Percentiles rank a stretch among this genome's conserved stretches.
Evolutionary conservation across 2,113 vertebrate species (phyloP).

Genomic region (Chunga burmeisteri): DNA sequence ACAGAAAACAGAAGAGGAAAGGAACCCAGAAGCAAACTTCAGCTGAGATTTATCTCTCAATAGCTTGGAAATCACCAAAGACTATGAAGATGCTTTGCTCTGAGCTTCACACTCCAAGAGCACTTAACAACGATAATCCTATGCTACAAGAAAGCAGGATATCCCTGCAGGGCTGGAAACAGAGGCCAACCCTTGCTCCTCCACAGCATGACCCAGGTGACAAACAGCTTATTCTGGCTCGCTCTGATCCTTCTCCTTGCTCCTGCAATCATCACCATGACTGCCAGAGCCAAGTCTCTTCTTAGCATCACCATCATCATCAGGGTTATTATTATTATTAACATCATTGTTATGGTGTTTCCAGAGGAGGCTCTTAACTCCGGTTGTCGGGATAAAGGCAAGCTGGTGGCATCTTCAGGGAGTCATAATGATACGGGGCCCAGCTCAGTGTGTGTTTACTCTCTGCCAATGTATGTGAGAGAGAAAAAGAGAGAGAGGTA

Average conservation of each 20-base stretch:
- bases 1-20: not conserved
- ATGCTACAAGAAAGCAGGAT: not conserved
- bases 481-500: slow-evolving; percentile 72
- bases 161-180: not conserved
- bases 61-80: not conserved
- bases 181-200: not conserved
- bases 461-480: slow-evolving; percentile 63
- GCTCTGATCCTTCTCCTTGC: slow-evolving; percentile 11
- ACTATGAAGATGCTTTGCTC: not conserved
- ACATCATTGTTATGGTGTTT: slow-evolving; percentile 67
- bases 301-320: slow-evolving; percentile 53
- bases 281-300: slow-evolving; percentile 43
- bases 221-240: slow-evolving; percentile 25
- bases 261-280: slow-evolving; percentile 24
- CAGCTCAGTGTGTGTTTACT: slow-evolving; percentile 69
- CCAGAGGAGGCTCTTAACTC: slow-evolving; percentile 67
- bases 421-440: slow-evolving; percentile 57
- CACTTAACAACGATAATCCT: not conserved
- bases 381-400: slow-evolving; percentile 57
- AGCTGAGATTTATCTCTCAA: not conserved
- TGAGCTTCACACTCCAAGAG: not conserved
- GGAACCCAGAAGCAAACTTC: not conserved
- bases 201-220: not conserved
- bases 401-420: slow-evolving; percentile 70
- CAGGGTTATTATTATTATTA: slow-evolving; percentile 67